phyloP scores from a whole-genome alignment of 2,113 vertebrate species.

The mouse (Mus musculus) region GRCm39 chr3:141682001-141682500 shows the following conservation, averaged over 20 bases:
- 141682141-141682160: neutral
- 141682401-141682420: neutral
- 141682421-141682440: neutral
- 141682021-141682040: neutral
- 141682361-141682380: neutral
- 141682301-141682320: neutral
- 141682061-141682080: neutral
- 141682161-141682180: neutral
- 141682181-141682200: neutral
- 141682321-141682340: neutral
- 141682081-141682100: neutral
- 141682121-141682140: neutral
- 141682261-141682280: constrained; percentile 41
- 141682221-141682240: neutral
- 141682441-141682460: neutral
- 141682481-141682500: neutral
- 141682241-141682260: neutral
- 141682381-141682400: neutral
- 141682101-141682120: neutral
- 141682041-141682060: neutral
- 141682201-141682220: neutral
- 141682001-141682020: neutral
- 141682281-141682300: neutral
- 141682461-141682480: neutral
- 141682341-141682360: neutral